phyloP scores from a whole-genome alignment of 2,888 invertebrate species.

The Diarsia dahlii region DNA sequence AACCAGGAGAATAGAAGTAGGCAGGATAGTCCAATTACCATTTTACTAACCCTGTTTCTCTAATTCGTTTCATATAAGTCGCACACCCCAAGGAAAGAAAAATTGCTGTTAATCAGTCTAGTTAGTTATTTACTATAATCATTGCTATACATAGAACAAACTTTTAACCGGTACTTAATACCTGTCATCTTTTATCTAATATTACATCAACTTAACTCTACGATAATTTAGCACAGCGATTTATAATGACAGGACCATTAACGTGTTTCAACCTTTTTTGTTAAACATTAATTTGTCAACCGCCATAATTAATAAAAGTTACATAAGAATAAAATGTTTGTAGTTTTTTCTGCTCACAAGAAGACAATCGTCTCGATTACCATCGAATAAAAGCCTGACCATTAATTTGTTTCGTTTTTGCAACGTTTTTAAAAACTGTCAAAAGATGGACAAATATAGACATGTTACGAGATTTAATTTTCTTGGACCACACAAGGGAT shows the following conservation, averaged over 20 bases:
- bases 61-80: neutral
- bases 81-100: neutral
- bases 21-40: no score
- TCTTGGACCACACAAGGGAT: no score
- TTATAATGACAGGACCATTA: conserved; percentile 26
- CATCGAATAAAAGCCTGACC: neutral
- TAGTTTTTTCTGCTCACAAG: conserved; percentile 1
- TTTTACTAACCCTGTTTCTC: neutral
- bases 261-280: conserved; percentile 12
- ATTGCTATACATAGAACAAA: conserved; percentile 4
- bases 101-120: neutral
- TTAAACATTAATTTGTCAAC: conserved; percentile 21
- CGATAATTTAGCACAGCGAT: conserved; percentile 35
- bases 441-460: conserved; percentile 5
- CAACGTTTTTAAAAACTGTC: neutral
- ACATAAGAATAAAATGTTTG: neutral
- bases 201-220: conserved; percentile 6
- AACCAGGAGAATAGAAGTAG: no score
- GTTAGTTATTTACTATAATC: neutral
- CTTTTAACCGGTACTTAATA: neutral
- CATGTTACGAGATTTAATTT: neutral
- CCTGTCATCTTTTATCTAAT: conserved; percentile 13
- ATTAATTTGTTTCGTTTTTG: neutral
- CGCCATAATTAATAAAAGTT: conserved; percentile 9
- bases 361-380: conserved; percentile 18